These are phyloP conservation scores for Corbicula japonica DNA, from an alignment of 2,888 invertebrate species.

Conservation along the genomic window DNA sequence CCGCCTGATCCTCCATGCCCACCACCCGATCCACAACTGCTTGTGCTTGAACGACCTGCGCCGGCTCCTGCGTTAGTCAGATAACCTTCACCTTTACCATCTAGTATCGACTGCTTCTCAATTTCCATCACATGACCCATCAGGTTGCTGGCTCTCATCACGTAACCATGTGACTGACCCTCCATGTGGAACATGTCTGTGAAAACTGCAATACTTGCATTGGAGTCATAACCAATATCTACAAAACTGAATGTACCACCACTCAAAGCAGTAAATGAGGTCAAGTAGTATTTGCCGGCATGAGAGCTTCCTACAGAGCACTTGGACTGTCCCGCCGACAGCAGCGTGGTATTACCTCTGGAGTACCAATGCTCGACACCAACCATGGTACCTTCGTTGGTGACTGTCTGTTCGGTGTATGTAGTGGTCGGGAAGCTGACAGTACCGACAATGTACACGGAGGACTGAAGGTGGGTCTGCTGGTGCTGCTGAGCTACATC, in stretches of 20 bases:
- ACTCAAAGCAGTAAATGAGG: slow-evolving; percentile 65
- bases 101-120: slow-evolving; percentile 66
- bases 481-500: slow-evolving; percentile 56
- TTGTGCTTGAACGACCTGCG: slow-evolving; percentile 49
- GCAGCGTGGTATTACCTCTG: slow-evolving; percentile 55
- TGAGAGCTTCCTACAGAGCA: slow-evolving; percentile 42
- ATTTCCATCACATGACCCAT: slow-evolving; percentile 61
- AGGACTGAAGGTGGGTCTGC: slow-evolving; percentile 67
- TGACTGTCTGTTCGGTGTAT: slow-evolving; percentile 66
- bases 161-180: slow-evolving; percentile 53
- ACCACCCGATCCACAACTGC: slow-evolving; percentile 70
- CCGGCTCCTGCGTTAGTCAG: slow-evolving; percentile 64
- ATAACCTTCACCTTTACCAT: slow-evolving; percentile 67
- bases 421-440: slow-evolving; percentile 64
- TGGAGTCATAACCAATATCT: slow-evolving; percentile 49
- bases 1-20: slow-evolving; percentile 75
- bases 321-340: slow-evolving; percentile 63
- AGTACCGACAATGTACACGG: slow-evolving; percentile 53
- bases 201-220: slow-evolving; percentile 43
- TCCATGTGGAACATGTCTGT: slow-evolving; percentile 67
- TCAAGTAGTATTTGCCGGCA: slow-evolving; percentile 63
- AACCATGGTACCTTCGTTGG: slow-evolving; percentile 60
- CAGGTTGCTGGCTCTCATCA: slow-evolving; percentile 49
- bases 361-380: slow-evolving; percentile 72
- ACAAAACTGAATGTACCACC: slow-evolving; percentile 57